Evolutionary conservation across 1,140 invertebrate species (phyloP), one percentile per base, ranked within the genome.

Genomic region (Mamestra configurata): DNA sequence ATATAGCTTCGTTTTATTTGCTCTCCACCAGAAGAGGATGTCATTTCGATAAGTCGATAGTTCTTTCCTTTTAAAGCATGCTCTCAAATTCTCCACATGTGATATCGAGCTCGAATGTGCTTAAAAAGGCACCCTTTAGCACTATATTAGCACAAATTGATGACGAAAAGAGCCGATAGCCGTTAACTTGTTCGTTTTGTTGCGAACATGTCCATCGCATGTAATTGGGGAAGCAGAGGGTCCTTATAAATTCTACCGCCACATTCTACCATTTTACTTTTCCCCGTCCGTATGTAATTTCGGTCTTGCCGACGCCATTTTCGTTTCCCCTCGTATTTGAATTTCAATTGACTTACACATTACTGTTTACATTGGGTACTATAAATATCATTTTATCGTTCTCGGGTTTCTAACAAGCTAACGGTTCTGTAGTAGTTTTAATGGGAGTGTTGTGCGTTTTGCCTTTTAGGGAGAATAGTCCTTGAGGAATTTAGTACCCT

Each of bases 301-400:
- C 43, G 66, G 40, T 24, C 66, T 27, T 49, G 40, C 66, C 43
- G 40, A 35, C 43, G 37, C 66, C 43, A 70, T 49, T 46, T 70
- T 70, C 66, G 8, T 22, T 68, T 64, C 35, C 59, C 43, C 66
- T 70, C 66, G 40, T 70, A 70, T 70, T 70, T 70, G 66, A 70
- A 70, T 70, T 70, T 70, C 66, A 70, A 70, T 70, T 70, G 66
- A 27, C 64, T 70, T 46, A 70, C 37, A 24, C 66, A 70, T 70
- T 70, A 70, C 66, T 70, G 66, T 70, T 70, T 70, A 10, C 20
- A 70, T 70, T 46, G 40, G 66, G 66, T 46, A 15, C 22, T 7
- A 70, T 49, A 49, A 64, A 64, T 64, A 64, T 37, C 15, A 40
- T n/a, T 35, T 35, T 64, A 71, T 71, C 46, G 68, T 59, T 43